These are phyloP conservation scores for Polydrusus cervinus DNA, from an alignment of 2,888 invertebrate genomes.

Conservation along the genomic window DNA sequence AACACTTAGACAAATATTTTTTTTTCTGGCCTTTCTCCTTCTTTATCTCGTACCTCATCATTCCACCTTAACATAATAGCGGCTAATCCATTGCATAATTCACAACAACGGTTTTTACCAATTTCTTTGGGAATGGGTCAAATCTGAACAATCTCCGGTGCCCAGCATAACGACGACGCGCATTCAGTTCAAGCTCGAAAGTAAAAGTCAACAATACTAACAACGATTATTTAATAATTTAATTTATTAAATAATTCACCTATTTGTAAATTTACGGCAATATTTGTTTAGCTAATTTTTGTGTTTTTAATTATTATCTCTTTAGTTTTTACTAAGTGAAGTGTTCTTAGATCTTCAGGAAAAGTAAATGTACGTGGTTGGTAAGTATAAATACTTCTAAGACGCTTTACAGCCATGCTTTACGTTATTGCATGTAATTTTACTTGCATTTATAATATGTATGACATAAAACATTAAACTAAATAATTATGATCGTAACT, in stretches of 20 bases:
- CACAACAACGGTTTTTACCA: constrained; percentile 37
- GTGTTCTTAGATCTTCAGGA: neutral
- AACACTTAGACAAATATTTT: too few species aligned
- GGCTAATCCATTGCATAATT: constrained; percentile 32
- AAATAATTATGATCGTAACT: too few species aligned
- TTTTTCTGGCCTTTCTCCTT: neutral
- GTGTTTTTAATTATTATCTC: neutral
- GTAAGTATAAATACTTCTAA: too few species aligned
- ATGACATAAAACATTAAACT: too few species aligned
- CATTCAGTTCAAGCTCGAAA: constrained; percentile 47
- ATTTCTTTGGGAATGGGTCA: constrained; percentile 42
- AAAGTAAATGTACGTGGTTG: neutral
- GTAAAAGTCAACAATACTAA: constrained; percentile 41
- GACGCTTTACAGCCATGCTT: too few species aligned
- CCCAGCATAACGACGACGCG: constrained; percentile 3
- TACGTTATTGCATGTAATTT: too few species aligned
- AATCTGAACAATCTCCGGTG: constrained; percentile 44
- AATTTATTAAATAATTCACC: neutral
- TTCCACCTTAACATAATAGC: constrained; percentile 5
- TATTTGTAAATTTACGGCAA: neutral
- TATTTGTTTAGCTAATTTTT: constrained; percentile 1
- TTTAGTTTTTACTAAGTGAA: neutral
- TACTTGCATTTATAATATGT: too few species aligned
- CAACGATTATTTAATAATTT: neutral
- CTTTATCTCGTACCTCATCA: constrained; percentile 20